These are phyloP conservation scores for Eidolon dupreanum DNA, from an alignment of 2,797 vertebrate genomes.

Conservation along the genomic window DNA sequence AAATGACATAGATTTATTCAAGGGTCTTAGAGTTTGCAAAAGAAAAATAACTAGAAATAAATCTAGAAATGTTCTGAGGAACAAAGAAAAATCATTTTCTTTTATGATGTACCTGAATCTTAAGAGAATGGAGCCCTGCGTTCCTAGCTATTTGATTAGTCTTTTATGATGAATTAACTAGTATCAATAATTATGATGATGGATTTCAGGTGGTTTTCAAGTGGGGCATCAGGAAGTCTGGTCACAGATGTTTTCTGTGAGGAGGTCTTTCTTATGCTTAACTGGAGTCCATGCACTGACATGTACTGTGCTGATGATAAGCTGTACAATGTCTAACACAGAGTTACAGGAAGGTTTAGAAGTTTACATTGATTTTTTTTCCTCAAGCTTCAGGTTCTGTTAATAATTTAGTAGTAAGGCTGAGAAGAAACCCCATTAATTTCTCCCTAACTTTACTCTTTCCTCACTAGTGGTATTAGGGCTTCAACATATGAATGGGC, in stretches of 20 bases:
- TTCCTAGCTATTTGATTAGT: not conserved
- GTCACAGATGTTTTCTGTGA: not conserved
- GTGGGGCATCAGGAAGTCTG: not conserved
- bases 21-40: not conserved
- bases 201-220: not conserved
- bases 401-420: not conserved
- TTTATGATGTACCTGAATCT: not conserved
- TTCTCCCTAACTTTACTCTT: not conserved
- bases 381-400: not conserved
- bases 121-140: not conserved
- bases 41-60: not conserved
- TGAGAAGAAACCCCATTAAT: not conserved
- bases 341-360: not conserved
- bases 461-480: not conserved
- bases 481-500: not conserved
- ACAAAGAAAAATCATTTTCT: not conserved
- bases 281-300: not conserved
- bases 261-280: not conserved
- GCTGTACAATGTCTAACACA: not conserved
- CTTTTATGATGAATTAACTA: not conserved
- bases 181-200: no score
- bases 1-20: not conserved
- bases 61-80: not conserved
- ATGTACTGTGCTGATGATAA: not conserved
- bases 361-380: not conserved